Evolutionary conservation across 1,140 invertebrate genomes (phyloP).

Genomic region (Zaprionus vittiger): DNA sequence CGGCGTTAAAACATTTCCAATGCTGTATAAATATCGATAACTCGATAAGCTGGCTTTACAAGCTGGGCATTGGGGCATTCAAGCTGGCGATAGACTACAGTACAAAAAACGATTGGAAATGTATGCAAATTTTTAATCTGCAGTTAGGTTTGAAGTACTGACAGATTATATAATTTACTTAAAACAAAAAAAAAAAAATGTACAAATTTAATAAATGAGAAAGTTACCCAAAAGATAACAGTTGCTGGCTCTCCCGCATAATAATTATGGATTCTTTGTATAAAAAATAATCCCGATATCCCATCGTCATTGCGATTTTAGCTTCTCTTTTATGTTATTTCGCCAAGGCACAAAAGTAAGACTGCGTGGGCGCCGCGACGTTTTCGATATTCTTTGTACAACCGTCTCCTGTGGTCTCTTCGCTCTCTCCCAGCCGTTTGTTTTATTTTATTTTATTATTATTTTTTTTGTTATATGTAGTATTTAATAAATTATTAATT

Average conservation of each 20-base stretch:
- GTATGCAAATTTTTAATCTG: background rate
- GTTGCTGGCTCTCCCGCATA: background rate
- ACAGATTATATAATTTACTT: background rate
- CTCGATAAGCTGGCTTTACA: background rate
- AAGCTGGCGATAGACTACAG: too few relatives aligned
- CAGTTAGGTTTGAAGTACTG: fast-evolving
- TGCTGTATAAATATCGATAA: background rate
- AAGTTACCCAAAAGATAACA: background rate
- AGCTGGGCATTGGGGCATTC: background rate
- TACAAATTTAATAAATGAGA: background rate
- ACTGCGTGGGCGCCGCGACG: conserved; percentile 35
- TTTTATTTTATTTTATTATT: conserved; percentile 27
- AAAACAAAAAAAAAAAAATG: background rate
- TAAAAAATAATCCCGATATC: conserved; percentile 1
- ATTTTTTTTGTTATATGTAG: conserved; percentile 44
- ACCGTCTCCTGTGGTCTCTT: conserved; percentile 20
- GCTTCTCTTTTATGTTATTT: conserved; percentile 32
- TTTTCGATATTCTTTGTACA: conserved; percentile 1
- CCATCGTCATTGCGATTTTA: conserved; percentile 4
- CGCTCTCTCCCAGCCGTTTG: background rate
- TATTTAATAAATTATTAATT: conserved; percentile 81
- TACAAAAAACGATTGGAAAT: too few relatives aligned
- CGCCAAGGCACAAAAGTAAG: conserved; percentile 16
- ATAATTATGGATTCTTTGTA: background rate
- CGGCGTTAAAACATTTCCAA: background rate